Base-by-base conservation (phyloP, 30 jellyfish, hydroid and myxozoan species). In the Catostylus mosaicus region DNA sequence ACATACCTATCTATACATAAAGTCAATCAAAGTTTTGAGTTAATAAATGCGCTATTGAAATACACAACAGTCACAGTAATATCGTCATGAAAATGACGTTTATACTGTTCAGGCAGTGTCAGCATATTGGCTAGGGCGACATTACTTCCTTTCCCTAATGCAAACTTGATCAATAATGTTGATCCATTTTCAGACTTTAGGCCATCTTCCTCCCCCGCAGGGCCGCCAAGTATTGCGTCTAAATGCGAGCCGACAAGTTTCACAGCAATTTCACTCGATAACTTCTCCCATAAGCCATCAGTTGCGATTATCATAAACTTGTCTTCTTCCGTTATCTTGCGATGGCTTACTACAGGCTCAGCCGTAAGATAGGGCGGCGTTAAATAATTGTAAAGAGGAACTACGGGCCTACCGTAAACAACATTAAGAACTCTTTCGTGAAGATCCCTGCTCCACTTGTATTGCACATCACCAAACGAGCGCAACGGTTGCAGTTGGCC, bases 401-500 rank as follows among this genome's bases (percentile, higher is more conserved):
- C 98, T 34, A 88, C 90, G 14, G 98, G 96, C 78, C 96, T 78
- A 20, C 98, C 97, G 68, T 88, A 87, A 14, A 86, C 85, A 29
- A 82, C 83, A 70, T 93, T 90, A 36, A 93, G 82, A 34, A 93
- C 97, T 45, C 60, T 50, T 37, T 56, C 96, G 64, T 93, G 98
- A 32, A 93, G 74, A 77, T 93, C 91, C 33, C 50, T 59, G 62
- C 95, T 80, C 98, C 98, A 93, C 75, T 93, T 93, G 85, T 93
- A 93, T 29, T 71, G 85, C 27, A 93, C 94, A 69, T 93, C 98
- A n/a, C 98, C 98, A 68, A 93, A 93, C 31, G 98, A 59, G 2
- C 98, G 93, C 82, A 93, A 68, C 20, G 98, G 98, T 56, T 87
- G 97, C 78, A 93, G 79, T 73, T 93, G 98, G 20, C 98, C 98